These are phyloP conservation scores for Harpegnathos saltator DNA, from an alignment of 1,140 invertebrate genomes.

Conservation along the genomic window DNA sequence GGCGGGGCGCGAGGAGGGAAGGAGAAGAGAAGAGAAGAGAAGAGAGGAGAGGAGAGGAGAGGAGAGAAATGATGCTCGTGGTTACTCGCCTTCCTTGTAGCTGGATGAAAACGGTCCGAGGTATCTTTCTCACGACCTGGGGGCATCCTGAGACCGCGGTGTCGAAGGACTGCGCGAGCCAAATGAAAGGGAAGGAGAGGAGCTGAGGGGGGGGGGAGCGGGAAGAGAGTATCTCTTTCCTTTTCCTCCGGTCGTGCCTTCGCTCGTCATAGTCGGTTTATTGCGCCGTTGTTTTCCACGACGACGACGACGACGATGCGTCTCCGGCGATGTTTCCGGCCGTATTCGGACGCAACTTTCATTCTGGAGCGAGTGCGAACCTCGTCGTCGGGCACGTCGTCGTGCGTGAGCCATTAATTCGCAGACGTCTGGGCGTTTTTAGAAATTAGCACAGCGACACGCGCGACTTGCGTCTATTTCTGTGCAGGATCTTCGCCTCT, in stretches of 20 bases:
- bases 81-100: constrained; percentile 45
- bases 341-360: neutral
- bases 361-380: neutral
- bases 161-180: constrained; percentile 49
- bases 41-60: neutral
- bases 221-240: constrained; percentile 10
- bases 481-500: neutral
- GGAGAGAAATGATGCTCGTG: constrained; percentile 42
- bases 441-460: neutral
- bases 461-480: constrained; percentile 1
- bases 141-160: constrained; percentile 59
- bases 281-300: constrained; percentile 22
- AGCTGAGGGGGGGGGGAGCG: too few species aligned
- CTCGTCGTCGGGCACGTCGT: neutral
- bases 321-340: neutral
- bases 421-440: constrained; percentile 2
- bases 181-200: constrained; percentile 38
- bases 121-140: constrained; percentile 72
- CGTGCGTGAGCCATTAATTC: neutral
- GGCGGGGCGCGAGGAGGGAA: neutral
- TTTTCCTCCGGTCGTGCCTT: neutral
- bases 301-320: neutral
- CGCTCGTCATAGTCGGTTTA: constrained; percentile 11
- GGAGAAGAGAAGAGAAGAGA: neutral
- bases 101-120: constrained; percentile 64